Evolutionary conservation across 2,888 invertebrate genomes (phyloP).

Genomic region (Nymphalis c-album): DNA sequence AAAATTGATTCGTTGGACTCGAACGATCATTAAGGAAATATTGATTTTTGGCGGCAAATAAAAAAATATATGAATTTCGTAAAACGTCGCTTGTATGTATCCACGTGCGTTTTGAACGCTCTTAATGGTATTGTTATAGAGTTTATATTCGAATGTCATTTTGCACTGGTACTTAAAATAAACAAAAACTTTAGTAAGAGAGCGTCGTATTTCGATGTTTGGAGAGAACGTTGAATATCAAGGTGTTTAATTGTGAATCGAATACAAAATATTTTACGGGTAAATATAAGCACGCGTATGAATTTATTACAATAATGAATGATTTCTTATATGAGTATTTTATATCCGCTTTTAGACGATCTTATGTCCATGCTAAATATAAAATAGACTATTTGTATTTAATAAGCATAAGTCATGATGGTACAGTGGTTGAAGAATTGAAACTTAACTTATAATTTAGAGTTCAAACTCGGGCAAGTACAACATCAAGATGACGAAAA

Average conservation of each 20-base stretch:
- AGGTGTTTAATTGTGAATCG: neutral
- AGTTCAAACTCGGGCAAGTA: too few species aligned
- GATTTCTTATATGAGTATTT: too few species aligned
- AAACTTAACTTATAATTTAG: too few species aligned
- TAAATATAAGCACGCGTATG: too few species aligned
- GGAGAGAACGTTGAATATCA: slow-evolving; percentile 35
- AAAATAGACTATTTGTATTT: too few species aligned
- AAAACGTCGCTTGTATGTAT: slow-evolving; percentile 8
- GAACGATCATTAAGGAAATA: slow-evolving; percentile 18
- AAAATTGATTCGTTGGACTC: slow-evolving; percentile 1
- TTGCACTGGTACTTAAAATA: slow-evolving; percentile 9
- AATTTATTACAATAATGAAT: too few species aligned
- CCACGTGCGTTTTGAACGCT: neutral
- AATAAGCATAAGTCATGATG: too few species aligned
- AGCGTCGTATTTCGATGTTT: slow-evolving; percentile 41
- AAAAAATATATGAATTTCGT: slow-evolving; percentile 4
- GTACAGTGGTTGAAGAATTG: too few species aligned
- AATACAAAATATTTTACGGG: neutral
- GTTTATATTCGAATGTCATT: neutral
- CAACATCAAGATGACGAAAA: too few species aligned
- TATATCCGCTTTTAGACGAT: too few species aligned
- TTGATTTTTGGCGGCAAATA: slow-evolving; percentile 20
- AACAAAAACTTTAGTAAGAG: slow-evolving; percentile 4
- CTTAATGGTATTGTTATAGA: neutral
- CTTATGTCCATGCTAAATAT: too few species aligned